phyloP scores from a whole-genome alignment of 2,888 invertebrate species.

The Euplexia lucipara region DNA sequence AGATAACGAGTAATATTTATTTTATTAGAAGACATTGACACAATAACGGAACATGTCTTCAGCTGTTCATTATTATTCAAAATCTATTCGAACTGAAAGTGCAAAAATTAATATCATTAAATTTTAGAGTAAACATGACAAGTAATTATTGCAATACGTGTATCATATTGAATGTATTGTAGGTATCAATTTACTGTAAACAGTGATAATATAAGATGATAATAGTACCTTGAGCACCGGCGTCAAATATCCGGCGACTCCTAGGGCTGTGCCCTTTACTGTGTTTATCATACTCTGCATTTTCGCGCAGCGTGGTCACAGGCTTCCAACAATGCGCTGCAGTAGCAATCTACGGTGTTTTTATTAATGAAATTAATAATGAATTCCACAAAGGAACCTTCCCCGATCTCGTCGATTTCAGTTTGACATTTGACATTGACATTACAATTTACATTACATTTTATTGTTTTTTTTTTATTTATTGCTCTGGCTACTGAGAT shows the following conservation, averaged over 20 bases:
- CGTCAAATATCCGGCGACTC: constrained; percentile 98
- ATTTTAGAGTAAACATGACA: not conserved
- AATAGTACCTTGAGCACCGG: constrained; percentile 97
- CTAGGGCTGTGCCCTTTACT: constrained; percentile 98
- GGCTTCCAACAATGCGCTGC: constrained; percentile 14
- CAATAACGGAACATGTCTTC: constrained; percentile 6
- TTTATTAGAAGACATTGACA: not conserved
- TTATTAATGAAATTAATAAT: constrained; percentile 35
- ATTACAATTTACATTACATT: constrained; percentile 38
- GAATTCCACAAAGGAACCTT: constrained; percentile 16
- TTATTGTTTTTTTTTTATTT: not conserved
- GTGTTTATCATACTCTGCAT: constrained; percentile 99
- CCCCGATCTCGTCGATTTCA: constrained; percentile 6
- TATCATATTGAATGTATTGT: constrained; percentile 14
- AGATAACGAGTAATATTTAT: constrained; percentile 5
- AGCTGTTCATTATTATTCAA: constrained; percentile 7
- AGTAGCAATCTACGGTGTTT: constrained; percentile 12
- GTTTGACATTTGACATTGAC: too few species aligned
- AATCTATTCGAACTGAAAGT: not conserved
- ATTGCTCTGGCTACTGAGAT: not conserved
- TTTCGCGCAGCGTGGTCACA: constrained; percentile 57
- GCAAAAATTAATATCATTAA: not conserved
- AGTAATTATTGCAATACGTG: constrained; percentile 1
- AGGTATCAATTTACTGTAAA: constrained; percentile 44
- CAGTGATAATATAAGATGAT: constrained; percentile 40